phyloP scores from a whole-genome alignment of 1,140 invertebrate species.

The Trichonephila inaurata region DNA sequence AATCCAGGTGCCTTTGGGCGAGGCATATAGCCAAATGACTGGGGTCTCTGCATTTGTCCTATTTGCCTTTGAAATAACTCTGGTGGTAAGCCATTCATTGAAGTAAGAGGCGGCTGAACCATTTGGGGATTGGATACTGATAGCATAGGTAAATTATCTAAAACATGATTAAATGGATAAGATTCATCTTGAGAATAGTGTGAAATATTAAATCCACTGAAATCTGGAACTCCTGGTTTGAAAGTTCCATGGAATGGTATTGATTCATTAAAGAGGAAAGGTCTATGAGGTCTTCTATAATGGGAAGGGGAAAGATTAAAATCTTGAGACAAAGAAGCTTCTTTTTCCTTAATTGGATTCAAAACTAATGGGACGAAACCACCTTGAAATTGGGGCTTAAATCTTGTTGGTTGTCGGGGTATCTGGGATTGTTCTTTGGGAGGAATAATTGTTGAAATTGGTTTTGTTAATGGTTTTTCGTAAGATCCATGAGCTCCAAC shows the following conservation, averaged over 20 bases:
- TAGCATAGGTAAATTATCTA: constrained; percentile 48
- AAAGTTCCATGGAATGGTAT: constrained; percentile 78
- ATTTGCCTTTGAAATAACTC: constrained; percentile 49
- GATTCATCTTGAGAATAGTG: constrained; percentile 63
- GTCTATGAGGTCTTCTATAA: constrained; percentile 63
- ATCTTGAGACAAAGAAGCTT: constrained; percentile 14
- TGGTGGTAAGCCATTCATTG: constrained; percentile 16
- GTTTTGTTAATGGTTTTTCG: not conserved
- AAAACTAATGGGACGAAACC: constrained; percentile 68
- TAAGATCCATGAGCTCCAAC: not conserved
- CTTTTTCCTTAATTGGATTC: constrained; percentile 61
- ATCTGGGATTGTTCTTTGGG: not conserved
- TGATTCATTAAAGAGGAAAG: constrained; percentile 77
- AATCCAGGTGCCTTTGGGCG: not conserved
- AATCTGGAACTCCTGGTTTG: constrained; percentile 78
- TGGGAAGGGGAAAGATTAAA: not conserved
- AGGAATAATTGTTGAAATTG: not conserved
- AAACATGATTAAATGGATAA: constrained; percentile 12
- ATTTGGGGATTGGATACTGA: constrained; percentile 51
- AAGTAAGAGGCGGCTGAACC: constrained; percentile 1
- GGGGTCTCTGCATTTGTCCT: not conserved
- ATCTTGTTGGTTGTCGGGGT: not conserved
- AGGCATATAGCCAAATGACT: constrained; percentile 20
- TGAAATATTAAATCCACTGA: constrained; percentile 78
- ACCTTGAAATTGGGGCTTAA: constrained; percentile 66